Evolutionary conservation across 1,140 invertebrate genomes (phyloP), one percentile per base, ranked within the genome.

Genomic region (Agrypnia vestita): DNA sequence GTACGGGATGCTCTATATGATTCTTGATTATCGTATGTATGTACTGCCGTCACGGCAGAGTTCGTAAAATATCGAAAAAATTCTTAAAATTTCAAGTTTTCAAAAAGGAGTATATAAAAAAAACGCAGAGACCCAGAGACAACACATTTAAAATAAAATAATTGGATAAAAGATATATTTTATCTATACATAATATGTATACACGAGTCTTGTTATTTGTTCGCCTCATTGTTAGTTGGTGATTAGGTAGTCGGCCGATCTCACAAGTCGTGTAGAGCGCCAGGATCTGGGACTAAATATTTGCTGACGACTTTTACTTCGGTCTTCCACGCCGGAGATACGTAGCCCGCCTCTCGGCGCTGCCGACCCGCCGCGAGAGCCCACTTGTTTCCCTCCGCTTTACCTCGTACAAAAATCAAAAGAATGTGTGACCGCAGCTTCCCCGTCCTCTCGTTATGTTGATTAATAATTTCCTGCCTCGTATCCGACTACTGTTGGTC

Each of bases 401-500:
- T 44, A 64, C 35, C 61, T 64, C 61, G 61, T 19, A 64, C 25
- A 44, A 25, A 35, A 64, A 8, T 35, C 6, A 64, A 64, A 25
- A 8, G 35, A 59, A 59, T 59, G 55, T 21, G 55, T 59, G 17
- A 59, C 21, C 21, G 25, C 7, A 8, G 10, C 13, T 13, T 64
- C 10, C 35, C 9, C 61, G 21, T 43, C 12, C 8, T 19, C 61
- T 64, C n/a, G 21, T 64, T 43, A 64, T 64, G 61, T 25, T 43
- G 61, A 64, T 64, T 64, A 64, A 64, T 64, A 64, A 35, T 64
- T 64, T 64, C 61, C 61, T 64, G 61, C 35, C 19, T n/a, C n/a
- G 35, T 25, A 64, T 64, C 61, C 61, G 61, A 64, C 61, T 25
- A 19, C 35, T 64, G 21, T 21, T 35, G 1, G 25, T 35, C 25